Evolutionary conservation across 1,140 invertebrate species (phyloP).

Genomic region (Sarcophaga bullata): DNA sequence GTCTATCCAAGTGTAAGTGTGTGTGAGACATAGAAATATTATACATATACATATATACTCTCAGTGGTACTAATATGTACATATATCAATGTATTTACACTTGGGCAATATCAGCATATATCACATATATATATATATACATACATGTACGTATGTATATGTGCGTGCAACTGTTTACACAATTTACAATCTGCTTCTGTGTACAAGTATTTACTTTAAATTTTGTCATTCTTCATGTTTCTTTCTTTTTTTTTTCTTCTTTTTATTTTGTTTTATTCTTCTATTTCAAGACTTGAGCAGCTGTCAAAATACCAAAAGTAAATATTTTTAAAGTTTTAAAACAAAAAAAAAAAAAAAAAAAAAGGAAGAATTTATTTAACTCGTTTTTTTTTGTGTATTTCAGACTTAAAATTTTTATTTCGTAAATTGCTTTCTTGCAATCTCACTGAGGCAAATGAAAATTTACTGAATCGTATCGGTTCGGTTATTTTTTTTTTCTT

Average conservation of each 20-base stretch:
- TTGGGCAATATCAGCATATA: too few species aligned
- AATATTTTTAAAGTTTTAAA: conserved; percentile 17
- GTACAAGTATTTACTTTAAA: conserved; percentile 24
- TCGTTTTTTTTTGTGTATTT: not conserved
- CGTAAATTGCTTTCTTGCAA: not conserved
- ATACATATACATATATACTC: too few species aligned
- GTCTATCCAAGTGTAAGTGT: too few species aligned
- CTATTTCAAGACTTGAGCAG: not conserved
- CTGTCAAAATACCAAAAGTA: conserved; percentile 24
- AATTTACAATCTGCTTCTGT: conserved; percentile 1
- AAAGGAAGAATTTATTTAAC: too few species aligned
- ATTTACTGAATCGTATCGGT: not conserved
- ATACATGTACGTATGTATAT: not conserved
- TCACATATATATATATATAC: not conserved
- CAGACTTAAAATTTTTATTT: not conserved
- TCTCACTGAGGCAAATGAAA: not conserved
- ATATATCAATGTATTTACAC: too few species aligned
- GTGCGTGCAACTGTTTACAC: not conserved
- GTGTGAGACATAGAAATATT: too few species aligned
- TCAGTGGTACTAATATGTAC: too few species aligned
- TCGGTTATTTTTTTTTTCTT: not conserved
- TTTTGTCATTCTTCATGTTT: not conserved
- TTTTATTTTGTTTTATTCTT: not conserved
- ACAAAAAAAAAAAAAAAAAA: not conserved
- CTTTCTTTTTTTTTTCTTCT: too few species aligned